Percentiles rank a stretch among this genome's conserved stretches.
Conservation (phyloP, 2,797 vertebrate genomes). For the Chelon auratus region DNA sequence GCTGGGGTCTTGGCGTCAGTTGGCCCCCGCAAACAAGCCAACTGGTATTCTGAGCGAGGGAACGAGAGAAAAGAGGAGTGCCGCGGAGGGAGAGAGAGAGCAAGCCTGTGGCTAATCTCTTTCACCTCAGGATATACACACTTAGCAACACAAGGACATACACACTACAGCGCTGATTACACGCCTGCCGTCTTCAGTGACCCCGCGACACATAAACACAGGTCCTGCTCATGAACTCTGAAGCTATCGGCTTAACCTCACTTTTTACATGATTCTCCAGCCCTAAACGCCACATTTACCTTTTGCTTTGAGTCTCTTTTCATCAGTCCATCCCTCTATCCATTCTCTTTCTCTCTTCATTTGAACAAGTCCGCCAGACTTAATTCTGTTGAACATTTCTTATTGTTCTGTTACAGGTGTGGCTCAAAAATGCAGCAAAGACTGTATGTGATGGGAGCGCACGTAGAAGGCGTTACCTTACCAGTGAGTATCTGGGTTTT, state of each 20-base stretch:
- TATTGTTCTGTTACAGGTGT: no score
- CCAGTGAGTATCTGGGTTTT: no score
- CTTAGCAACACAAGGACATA: slow-evolving; percentile 41
- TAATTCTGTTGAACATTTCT: neutral
- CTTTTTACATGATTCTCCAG: slow-evolving; percentile 5
- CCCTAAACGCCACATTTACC: neutral
- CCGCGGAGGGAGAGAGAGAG: slow-evolving; percentile 50
- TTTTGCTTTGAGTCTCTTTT: neutral
- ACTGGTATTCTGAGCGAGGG: slow-evolving; percentile 88
- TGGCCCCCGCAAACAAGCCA: slow-evolving; percentile 89
- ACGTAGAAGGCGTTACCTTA: no score
- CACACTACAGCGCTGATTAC: slow-evolving; percentile 73
- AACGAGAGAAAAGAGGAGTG: slow-evolving; percentile 66
- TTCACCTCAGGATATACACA: slow-evolving; percentile 88
- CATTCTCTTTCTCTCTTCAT: neutral
- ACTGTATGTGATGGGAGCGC: no score
- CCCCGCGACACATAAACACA: slow-evolving; percentile 59
- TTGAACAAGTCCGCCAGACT: neutral
- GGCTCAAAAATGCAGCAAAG: no score
- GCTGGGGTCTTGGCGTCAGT: slow-evolving; percentile 67
- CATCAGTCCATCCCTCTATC: neutral
- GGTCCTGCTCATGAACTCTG: slow-evolving; percentile 19
- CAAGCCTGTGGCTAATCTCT: slow-evolving; percentile 91
- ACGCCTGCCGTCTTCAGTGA: slow-evolving; percentile 84
- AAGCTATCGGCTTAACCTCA: slow-evolving; percentile 17